phyloP scores from a whole-genome alignment of 2,888 invertebrate species.

The Odontocerum albicorne region DNA sequence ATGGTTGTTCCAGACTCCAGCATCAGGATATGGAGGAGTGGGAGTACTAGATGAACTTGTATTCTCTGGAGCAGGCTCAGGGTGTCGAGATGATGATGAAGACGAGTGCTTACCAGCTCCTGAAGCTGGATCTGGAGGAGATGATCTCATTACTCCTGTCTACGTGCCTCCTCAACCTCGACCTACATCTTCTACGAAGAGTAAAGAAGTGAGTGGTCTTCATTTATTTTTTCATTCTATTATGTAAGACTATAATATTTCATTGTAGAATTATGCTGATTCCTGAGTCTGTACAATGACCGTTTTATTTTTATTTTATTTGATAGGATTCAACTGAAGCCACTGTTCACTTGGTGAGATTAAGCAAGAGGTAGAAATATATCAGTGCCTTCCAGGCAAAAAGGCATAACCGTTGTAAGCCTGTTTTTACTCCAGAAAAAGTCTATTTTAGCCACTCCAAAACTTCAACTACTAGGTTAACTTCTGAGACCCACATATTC shows the following conservation, averaged over 20 bases:
- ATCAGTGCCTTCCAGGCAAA: no score
- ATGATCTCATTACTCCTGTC: conserved; percentile 91
- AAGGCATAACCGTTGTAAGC: no score
- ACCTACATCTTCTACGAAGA: conserved; percentile 49
- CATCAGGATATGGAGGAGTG: conserved; percentile 69
- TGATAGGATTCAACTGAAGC: no score
- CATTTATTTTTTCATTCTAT: neutral
- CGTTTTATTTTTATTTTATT: no score
- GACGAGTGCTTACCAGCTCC: conserved; percentile 87
- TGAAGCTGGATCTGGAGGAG: conserved; percentile 83
- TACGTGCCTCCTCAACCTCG: conserved; percentile 81
- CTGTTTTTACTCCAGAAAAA: no score
- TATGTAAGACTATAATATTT: neutral
- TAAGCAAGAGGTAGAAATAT: no score
- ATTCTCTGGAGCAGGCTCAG: conserved; percentile 89
- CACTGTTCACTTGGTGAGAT: no score
- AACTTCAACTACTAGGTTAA: no score
- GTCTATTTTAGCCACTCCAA: no score
- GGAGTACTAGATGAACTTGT: conserved; percentile 85
- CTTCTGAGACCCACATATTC: no score
- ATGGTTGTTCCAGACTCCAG: conserved; percentile 79
- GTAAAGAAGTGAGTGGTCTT: conserved; percentile 34
- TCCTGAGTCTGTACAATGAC: no score
- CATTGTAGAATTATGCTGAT: no score
- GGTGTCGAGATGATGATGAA: conserved; percentile 89